A percentile compares a stretch with the other conserved stretches of the same genome.
Evolutionary conservation across 2,113 vertebrate genomes (phyloP).

Genomic region (Furnarius figulus): DNA sequence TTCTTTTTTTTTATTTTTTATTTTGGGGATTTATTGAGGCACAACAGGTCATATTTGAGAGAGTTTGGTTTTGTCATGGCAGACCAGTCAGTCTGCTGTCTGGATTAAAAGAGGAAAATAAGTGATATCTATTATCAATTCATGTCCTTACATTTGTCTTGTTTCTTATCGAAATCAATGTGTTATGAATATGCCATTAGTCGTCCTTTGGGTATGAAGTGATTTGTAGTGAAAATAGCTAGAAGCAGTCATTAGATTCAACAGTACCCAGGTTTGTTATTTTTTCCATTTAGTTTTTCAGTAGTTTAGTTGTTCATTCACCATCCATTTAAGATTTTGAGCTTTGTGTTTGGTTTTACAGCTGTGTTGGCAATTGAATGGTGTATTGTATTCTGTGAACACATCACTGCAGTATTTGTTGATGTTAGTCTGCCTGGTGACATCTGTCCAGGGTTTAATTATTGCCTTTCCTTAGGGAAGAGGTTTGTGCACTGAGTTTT

Average conservation of each 20-base stretch:
- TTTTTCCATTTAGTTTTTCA: background rate
- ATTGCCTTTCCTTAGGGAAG: background rate
- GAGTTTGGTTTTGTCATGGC: background rate
- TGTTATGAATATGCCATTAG: background rate
- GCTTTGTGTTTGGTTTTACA: background rate
- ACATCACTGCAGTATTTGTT: fast-evolving
- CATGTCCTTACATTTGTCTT: background rate
- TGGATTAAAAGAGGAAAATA: background rate
- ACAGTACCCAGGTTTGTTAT: background rate
- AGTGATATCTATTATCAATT: background rate
- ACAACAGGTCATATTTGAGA: background rate
- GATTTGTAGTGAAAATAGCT: background rate
- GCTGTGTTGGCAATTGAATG: background rate
- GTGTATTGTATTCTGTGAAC: background rate
- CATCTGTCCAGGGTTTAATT: background rate
- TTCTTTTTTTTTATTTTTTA: background rate
- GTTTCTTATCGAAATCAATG: background rate
- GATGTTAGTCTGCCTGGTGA: background rate
- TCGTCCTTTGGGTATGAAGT: background rate
- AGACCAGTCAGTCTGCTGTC: background rate
- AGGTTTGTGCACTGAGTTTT: background rate
- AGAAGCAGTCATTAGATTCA: background rate
- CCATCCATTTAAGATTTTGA: background rate
- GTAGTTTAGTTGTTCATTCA: background rate
- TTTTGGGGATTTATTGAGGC: background rate